Evolutionary conservation across 35 echinoderm and acorn worm genomes (phyloP).

Genomic region (Ophiothrix spiculata): DNA sequence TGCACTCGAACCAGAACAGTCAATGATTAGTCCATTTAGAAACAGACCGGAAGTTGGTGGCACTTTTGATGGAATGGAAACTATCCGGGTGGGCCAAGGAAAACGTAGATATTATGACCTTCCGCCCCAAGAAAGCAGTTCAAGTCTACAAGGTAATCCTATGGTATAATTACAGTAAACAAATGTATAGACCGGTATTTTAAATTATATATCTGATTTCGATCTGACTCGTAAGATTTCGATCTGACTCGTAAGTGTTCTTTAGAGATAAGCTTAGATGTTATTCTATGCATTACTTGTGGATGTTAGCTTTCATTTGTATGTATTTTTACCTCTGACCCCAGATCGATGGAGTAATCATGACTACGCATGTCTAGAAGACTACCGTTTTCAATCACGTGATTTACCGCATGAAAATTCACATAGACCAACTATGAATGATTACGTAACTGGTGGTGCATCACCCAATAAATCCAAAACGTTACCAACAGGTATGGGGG

Average conservation of each 20-base stretch:
- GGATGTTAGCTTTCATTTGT: too few relatives aligned
- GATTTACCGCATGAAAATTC: not conserved
- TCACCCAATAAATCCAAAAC: not conserved
- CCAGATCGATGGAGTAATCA: constrained; percentile 3
- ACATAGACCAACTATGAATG: not conserved
- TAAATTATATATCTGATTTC: too few relatives aligned
- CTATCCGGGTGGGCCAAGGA: not conserved
- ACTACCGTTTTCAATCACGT: not conserved
- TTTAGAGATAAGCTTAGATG: too few relatives aligned
- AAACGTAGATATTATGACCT: not conserved
- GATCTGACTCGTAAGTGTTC: too few relatives aligned
- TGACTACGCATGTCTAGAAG: constrained; percentile 36
- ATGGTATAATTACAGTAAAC: too few relatives aligned
- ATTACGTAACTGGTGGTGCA: not conserved
- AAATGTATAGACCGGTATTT: too few relatives aligned
- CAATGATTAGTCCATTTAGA: not conserved
- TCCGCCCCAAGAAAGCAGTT: not conserved
- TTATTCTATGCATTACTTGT: too few relatives aligned
- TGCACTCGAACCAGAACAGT: not conserved
- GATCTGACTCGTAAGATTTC: too few relatives aligned
- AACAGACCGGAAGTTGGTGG: not conserved
- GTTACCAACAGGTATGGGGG: too few relatives aligned
- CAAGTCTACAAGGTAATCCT: not conserved
- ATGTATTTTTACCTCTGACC: too few relatives aligned
- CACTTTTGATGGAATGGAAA: not conserved